Evolutionary conservation across 37 sponge, comb jelly and placozoan species (phyloP).

Genomic region (Amphimedon queenslandica): DNA sequence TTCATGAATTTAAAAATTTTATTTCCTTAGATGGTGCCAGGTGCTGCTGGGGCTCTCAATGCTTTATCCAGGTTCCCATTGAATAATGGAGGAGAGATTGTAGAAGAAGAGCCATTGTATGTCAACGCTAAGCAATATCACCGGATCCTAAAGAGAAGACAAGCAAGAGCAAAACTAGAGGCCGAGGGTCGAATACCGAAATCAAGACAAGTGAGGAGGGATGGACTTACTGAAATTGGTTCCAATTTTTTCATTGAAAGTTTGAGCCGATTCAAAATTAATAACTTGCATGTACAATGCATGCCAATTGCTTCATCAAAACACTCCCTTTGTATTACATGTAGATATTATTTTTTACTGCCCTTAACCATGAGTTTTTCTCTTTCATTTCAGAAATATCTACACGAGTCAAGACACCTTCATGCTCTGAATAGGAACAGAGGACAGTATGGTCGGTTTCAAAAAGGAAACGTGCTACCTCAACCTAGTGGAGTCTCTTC

Average conservation of each 20-base stretch:
- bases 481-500: not conserved
- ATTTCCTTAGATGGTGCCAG: conserved; percentile 35
- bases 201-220: conserved; percentile 68
- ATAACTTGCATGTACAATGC: not conserved
- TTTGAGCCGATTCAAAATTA: not conserved
- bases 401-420: conserved; percentile 91
- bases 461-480: not conserved
- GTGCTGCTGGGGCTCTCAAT: conserved; percentile 11
- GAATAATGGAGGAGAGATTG: conserved; percentile 20
- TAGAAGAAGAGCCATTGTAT: conserved; percentile 94
- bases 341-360: not conserved
- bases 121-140: conserved; percentile 99
- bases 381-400: conserved; percentile 70
- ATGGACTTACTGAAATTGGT: not conserved
- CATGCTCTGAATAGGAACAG: conserved; percentile 82
- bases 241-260: not conserved
- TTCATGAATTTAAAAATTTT: not conserved
- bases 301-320: not conserved
- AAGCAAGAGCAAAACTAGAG: conserved; percentile 89
- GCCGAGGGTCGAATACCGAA: conserved; percentile 94
- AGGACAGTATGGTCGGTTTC: conserved; percentile 83
- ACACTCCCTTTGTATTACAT: not conserved
- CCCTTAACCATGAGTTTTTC: no score
- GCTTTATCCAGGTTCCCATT: conserved; percentile 34
- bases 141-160: conserved; percentile 89